Conservation (phyloP, 2,797 vertebrate genomes). For the Euthynnus affinis region DNA sequence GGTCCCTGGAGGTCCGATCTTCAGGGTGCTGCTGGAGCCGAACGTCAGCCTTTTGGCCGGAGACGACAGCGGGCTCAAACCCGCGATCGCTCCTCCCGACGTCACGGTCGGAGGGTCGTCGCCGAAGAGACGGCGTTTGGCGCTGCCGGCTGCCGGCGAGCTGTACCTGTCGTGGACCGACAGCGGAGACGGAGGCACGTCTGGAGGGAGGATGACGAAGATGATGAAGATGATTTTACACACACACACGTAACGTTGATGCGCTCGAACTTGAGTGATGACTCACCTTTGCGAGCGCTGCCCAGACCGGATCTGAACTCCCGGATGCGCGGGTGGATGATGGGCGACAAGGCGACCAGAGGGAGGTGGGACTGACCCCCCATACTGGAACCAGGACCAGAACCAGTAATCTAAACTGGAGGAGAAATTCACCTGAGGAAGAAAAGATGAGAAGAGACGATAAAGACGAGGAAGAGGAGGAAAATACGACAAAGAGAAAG, state of each 20-base stretch:
- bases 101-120: conserved; percentile 83
- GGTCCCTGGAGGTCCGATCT: conserved; percentile 81
- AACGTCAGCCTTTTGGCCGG: conserved; percentile 85
- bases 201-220: conserved; percentile 70
- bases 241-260: neutral
- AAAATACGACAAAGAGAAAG: no score
- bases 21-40: conserved; percentile 80
- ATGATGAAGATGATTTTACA: no score
- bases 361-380: conserved; percentile 89
- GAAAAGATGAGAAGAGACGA: neutral
- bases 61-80: conserved; percentile 75
- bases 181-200: conserved; percentile 91
- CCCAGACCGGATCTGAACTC: conserved; percentile 93
- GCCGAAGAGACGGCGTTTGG: conserved; percentile 95
- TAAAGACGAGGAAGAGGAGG: no score
- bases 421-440: conserved; percentile 93
- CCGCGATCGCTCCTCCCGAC: fast-evolving
- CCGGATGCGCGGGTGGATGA: conserved; percentile 95
- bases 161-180: conserved; percentile 95
- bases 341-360: conserved; percentile 92
- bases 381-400: conserved; percentile 70
- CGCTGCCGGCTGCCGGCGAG: conserved; percentile 95
- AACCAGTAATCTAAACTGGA: conserved; percentile 91
- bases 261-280: neutral
- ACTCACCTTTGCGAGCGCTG: conserved; percentile 87